A percentile compares a stretch with the other conserved stretches of the same genome.
These are phyloP conservation scores for Melipona quadrifasciata DNA, from an alignment of 1,140 invertebrate species.

Conservation along the genomic window DNA sequence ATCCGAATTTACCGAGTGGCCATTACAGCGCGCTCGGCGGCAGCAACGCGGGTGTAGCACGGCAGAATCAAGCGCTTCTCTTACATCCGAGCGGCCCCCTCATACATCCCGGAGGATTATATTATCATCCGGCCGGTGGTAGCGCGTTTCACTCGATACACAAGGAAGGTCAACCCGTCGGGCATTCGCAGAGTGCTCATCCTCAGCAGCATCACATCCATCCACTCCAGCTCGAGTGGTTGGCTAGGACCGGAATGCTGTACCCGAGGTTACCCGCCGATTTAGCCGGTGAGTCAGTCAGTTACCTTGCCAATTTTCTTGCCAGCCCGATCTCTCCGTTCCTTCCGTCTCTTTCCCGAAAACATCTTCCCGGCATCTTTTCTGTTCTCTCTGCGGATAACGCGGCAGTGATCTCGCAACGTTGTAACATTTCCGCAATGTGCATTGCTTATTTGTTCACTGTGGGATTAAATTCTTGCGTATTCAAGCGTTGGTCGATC, in stretches of 20 bases:
- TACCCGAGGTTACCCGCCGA: constrained; percentile 90
- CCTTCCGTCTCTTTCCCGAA: too few species aligned
- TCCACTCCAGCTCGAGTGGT: constrained; percentile 92
- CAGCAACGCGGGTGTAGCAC: constrained; percentile 62
- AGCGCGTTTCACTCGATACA: constrained; percentile 81
- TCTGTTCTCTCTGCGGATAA: too few species aligned
- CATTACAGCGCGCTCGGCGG: constrained; percentile 64
- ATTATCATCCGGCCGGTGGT: constrained; percentile 76
- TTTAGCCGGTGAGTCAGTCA: constrained; percentile 80
- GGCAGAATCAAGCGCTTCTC: constrained; percentile 75
- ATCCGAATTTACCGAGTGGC: constrained; percentile 54
- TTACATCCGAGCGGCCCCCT: constrained; percentile 76
- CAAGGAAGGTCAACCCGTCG: constrained; percentile 75
- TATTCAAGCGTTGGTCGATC: too few species aligned
- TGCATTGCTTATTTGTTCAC: too few species aligned
- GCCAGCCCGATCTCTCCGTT: background rate
- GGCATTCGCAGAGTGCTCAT: constrained; percentile 75
- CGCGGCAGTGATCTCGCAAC: too few species aligned
- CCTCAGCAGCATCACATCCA: constrained; percentile 84
- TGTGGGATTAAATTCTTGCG: too few species aligned
- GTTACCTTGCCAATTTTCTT: background rate
- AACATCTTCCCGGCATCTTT: too few species aligned
- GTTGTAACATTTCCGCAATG: too few species aligned
- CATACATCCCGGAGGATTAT: constrained; percentile 76
- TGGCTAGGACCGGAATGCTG: constrained; percentile 92